A percentile compares a stretch with the other conserved stretches of the same genome.
phyloP scores from a whole-genome alignment of 2,113 vertebrate species.

The Casuarius casuarius region DNA sequence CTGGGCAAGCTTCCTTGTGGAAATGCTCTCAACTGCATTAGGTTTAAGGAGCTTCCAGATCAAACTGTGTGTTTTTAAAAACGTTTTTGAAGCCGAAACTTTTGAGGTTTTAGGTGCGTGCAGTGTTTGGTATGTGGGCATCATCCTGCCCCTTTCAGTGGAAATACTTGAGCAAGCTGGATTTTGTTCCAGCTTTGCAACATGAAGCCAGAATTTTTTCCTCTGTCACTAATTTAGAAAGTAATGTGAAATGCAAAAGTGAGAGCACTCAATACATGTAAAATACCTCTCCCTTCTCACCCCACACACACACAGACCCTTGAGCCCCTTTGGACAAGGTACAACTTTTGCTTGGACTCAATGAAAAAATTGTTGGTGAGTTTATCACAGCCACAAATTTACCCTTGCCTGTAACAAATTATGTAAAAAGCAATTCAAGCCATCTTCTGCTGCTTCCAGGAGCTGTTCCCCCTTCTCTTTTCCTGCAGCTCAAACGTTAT shows the following conservation, averaged over 20 bases:
- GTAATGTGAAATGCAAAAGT: background rate
- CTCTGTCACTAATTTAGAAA: background rate
- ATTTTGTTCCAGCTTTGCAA: background rate
- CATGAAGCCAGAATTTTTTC: background rate
- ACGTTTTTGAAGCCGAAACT: background rate
- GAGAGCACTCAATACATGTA: background rate
- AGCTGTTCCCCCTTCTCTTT: background rate
- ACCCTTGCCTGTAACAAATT: background rate
- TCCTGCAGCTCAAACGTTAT: background rate
- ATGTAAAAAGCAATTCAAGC: background rate
- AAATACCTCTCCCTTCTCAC: background rate
- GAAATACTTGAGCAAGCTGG: background rate
- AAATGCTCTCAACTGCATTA: conserved; percentile 15
- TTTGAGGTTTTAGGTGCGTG: background rate
- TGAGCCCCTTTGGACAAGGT: background rate
- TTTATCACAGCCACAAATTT: background rate
- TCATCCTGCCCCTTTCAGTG: background rate
- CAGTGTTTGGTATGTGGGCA: background rate
- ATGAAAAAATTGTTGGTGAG: background rate
- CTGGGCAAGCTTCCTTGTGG: background rate
- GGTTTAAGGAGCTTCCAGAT: background rate
- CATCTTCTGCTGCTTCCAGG: background rate
- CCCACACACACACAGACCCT: no score
- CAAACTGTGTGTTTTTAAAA: background rate
- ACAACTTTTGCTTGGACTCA: background rate